Percentiles rank a stretch among this genome's conserved stretches.
phyloP scores from a whole-genome alignment of 2,113 vertebrate genomes.

The Cranoglanis bouderius region DNA sequence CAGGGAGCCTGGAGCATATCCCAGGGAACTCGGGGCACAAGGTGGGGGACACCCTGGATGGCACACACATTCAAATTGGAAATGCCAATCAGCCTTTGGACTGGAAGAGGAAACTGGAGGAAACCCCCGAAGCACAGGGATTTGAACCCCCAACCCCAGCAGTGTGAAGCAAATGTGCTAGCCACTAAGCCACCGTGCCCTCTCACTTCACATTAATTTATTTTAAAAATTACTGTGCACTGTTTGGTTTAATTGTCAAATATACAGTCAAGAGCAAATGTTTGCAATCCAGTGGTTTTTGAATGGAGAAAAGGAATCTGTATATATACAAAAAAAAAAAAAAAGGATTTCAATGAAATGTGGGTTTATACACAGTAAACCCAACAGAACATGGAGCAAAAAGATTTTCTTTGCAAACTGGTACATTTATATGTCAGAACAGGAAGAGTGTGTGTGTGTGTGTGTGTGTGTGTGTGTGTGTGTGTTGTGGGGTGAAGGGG shows the following conservation, averaged over 20 bases:
- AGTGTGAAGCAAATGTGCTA: too few relatives aligned
- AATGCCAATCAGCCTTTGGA: too few relatives aligned
- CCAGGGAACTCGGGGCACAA: too few relatives aligned
- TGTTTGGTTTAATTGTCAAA: neutral
- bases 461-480: neutral
- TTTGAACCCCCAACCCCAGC: too few relatives aligned
- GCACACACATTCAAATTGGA: too few relatives aligned
- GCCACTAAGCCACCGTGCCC: too few relatives aligned
- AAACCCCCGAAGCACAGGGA: too few relatives aligned
- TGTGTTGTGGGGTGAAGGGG: neutral
- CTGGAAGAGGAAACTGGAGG: too few relatives aligned
- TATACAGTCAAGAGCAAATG: neutral
- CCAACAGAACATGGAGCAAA: neutral
- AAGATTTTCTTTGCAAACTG: neutral
- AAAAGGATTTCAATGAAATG: neutral
- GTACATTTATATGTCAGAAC: neutral
- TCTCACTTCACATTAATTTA: neutral
- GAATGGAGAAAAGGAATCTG: neutral
- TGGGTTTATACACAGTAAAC: neutral
- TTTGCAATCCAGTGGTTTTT: neutral
- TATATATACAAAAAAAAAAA: neutral
- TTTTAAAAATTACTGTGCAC: neutral
- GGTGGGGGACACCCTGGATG: too few relatives aligned
- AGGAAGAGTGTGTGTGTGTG: neutral
- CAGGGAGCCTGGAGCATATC: too few relatives aligned